Evolutionary conservation across 2,113 vertebrate genomes (phyloP).

Genomic region (Zosterops borbonicus): DNA sequence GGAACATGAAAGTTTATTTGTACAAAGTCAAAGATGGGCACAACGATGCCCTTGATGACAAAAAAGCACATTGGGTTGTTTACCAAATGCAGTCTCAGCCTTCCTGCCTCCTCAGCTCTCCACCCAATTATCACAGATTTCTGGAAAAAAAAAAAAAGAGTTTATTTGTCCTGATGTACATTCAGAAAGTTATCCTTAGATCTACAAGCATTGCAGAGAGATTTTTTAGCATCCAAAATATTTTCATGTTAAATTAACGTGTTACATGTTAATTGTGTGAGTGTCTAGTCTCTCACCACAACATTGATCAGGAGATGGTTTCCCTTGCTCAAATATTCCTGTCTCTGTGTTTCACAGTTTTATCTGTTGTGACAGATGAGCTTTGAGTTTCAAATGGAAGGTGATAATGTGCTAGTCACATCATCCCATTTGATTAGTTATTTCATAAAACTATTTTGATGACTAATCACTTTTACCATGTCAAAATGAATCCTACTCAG

Average conservation of each 20-base stretch:
- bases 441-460: constrained; percentile 48
- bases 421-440: constrained; percentile 42
- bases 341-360: not conserved
- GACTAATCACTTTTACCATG: constrained; percentile 55
- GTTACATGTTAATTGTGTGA: not conserved
- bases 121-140: not conserved
- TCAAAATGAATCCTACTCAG: constrained; percentile 56
- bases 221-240: not conserved
- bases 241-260: not conserved
- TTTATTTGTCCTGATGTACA: not conserved
- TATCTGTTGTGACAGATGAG: constrained; percentile 35
- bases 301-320: not conserved
- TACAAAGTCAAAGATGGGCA: not conserved
- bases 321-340: not conserved
- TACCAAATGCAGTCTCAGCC: not conserved
- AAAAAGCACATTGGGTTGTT: not conserved
- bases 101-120: not conserved
- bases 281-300: not conserved
- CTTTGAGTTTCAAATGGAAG: constrained; percentile 24
- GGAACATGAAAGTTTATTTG: not conserved
- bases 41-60: not conserved
- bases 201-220: not conserved
- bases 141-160: not conserved
- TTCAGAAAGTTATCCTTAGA: not conserved
- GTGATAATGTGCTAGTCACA: constrained; percentile 36